Base-by-base conservation (phyloP, 1,140 invertebrate genomes). In the Drosophila hydei region DNA sequence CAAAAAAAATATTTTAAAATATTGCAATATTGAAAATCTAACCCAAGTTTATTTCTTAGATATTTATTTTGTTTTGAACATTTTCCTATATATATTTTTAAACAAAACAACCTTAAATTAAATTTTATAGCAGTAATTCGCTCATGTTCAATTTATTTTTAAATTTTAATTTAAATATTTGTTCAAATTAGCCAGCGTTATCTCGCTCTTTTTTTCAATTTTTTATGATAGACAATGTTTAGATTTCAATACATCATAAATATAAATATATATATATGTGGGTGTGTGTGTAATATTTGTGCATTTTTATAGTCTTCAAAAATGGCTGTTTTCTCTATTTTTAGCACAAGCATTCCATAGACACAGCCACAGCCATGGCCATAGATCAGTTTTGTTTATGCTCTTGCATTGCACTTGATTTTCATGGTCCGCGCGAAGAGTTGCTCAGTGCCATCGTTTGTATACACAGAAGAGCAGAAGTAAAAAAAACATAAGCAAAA, bases 391-490 rank as follows among this genome's bases (percentile, higher is more conserved):
- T 67, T 72, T 71, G 68, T 71, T 71, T 71, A 71, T 71, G 72
- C 52, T 67, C 48, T 63, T 47, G 62, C 60, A 58, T 38, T 76
- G 79, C 68, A 84, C 79, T 79, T 76, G 67, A 38, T 76, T 60
- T 69, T 84, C 79, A 84, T 76, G 79, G 79, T 36, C 75, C 43
- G 51, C 19, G 50, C 58, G 40, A 21, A 52, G 60, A 48, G 59
- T 43, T 50, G 7, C 27, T 78, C 79, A 84, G 54, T 72, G 79
- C 67, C 79, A 78, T 75, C 16, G 33, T 72, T 64, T 70, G 45
- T 67, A 67, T 59, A 52, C 27, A 45, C 9, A 68, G 55, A 42
- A 27, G 45, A 16, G 43, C 27, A 38, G 12, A 21, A 63, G 61
- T 45, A 62, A 71, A 61, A 79, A 60, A 79, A 60, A 65, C 50